Evolutionary conservation across 2,113 vertebrate genomes (phyloP), one percentile per base, ranked within the genome.

Genomic region (Chaenogobius annularis): DNA sequence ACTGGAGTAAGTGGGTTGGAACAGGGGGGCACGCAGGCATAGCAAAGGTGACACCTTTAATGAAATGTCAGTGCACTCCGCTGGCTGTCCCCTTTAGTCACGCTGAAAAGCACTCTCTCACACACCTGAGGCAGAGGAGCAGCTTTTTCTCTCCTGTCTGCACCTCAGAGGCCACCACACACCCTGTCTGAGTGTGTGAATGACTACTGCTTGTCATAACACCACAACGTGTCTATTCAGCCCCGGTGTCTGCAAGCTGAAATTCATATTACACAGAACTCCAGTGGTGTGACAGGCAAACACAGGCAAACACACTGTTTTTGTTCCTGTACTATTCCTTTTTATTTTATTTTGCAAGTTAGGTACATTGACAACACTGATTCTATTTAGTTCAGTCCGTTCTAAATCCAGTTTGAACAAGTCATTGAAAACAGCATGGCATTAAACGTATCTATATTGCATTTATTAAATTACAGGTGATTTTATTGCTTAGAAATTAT

Each of bases 21-120:
- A 90, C 79, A 82, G 72, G 73, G 46, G 73, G 68, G 72, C 86
- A 78, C 46, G 52, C 59, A 74, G 70, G 78, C 79, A 79, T 81
- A 83, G 85, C 77, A 86, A 85, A 90, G 80, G 85, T 77, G 66
- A 87, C 75, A 78, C 77, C 89, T 88, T 86, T 87, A 85, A 88
- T 89, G 87, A 90, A 90, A 90, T 92, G 89, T 90, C 90, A 87
- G 79, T 85, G 80, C 86, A 80, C 77, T 88, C 86, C 73, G 14
- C 76, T 78, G 75, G 83, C 78, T 84, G 50, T 78, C 69, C 86
- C 58, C 83, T 78, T 85, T 88, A 85, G 87, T 90, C 79, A 88
- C 61, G 72, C 78, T 77, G 76, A 82, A 86, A 82, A 68, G 78
- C 75, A 35, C 79, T 72, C 70, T 72, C 70, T 77, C 80, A 71